Percentiles rank a stretch among this genome's conserved stretches.
phyloP scores from a whole-genome alignment of 2,113 vertebrate genomes.

The Lepidothrix coronata region DNA sequence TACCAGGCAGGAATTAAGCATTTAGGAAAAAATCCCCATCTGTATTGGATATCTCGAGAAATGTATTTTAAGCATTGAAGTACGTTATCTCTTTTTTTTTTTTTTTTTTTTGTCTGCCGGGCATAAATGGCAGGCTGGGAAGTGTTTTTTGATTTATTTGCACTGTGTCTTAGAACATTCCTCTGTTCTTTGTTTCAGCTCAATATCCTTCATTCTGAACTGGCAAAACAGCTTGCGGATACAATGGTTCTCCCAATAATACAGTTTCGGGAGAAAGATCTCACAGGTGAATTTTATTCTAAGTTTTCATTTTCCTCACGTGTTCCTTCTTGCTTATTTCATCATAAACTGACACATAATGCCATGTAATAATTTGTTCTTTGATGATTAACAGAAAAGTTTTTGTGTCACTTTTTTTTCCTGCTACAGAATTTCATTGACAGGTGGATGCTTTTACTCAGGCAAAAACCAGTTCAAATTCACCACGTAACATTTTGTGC shows the following conservation, averaged over 20 bases:
- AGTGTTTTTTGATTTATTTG: background rate
- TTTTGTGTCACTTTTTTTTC: background rate
- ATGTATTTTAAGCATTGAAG: background rate
- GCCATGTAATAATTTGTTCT: background rate
- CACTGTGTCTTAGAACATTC: background rate
- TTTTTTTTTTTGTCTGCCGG: background rate
- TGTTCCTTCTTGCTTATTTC: background rate
- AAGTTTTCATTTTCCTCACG: background rate
- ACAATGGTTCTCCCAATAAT: conserved; percentile 94
- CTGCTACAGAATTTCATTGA: background rate
- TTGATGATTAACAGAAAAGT: background rate
- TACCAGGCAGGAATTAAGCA: background rate
- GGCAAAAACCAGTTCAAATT: background rate
- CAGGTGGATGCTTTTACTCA: background rate
- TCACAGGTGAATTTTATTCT: conserved; percentile 83
- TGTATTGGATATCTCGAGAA: background rate
- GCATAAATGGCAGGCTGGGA: background rate
- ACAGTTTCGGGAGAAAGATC: conserved; percentile 96
- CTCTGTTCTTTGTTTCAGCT: conserved; percentile 77
- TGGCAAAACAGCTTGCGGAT: conserved; percentile 93
- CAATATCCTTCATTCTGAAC: conserved; percentile 88
- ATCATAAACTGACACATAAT: background rate
- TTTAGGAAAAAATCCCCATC: background rate
- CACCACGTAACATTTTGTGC: background rate
- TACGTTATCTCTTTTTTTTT: background rate